These are phyloP conservation scores for Eilema sororculum DNA, from an alignment of 2,888 invertebrate species.

Conservation along the genomic window DNA sequence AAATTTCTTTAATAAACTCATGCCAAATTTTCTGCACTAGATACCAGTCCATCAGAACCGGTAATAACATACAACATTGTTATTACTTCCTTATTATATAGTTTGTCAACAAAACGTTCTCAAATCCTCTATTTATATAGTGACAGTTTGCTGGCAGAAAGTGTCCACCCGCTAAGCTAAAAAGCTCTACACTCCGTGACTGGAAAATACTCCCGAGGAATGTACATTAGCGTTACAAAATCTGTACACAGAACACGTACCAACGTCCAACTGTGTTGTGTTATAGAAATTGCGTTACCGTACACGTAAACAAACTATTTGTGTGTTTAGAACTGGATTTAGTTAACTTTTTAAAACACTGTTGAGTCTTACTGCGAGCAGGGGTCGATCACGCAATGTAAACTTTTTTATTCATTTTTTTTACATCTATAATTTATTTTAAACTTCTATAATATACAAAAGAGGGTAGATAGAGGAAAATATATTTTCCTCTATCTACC, in stretches of 20 bases:
- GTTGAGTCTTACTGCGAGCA: background rate
- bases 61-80: background rate
- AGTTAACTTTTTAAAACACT: background rate
- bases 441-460: too few relatives aligned
- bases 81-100: background rate
- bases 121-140: background rate
- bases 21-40: background rate
- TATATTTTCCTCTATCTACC: too few relatives aligned
- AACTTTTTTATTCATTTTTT: background rate
- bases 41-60: background rate
- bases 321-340: background rate
- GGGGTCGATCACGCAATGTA: background rate
- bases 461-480: too few relatives aligned
- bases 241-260: conserved; percentile 11
- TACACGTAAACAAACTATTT: conserved; percentile 11
- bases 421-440: background rate
- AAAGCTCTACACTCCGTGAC: conserved; percentile 15
- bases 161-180: conserved; percentile 2
- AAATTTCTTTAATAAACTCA: too few relatives aligned
- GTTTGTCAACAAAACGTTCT: conserved; percentile 6
- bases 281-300: conserved; percentile 11
- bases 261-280: background rate
- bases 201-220: background rate
- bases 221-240: background rate
- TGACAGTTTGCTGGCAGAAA: background rate